These are phyloP conservation scores for Ectropis crepuscularia DNA, from an alignment of 2,888 invertebrate genomes.

Conservation along the genomic window DNA sequence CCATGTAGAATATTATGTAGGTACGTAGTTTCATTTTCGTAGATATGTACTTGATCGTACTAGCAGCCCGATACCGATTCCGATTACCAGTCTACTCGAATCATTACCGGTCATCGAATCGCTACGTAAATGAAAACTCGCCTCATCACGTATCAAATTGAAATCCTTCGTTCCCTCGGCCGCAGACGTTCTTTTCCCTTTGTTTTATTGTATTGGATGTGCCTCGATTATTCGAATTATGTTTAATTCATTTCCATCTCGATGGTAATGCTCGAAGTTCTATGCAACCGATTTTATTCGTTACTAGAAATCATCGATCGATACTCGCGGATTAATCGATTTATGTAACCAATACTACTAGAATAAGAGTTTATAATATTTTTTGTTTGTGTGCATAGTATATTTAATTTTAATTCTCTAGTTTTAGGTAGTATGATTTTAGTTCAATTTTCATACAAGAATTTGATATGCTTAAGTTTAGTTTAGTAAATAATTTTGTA, in stretches of 20 bases:
- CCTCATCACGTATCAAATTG: constrained; percentile 85
- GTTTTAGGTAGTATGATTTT: too few species aligned
- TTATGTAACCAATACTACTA: too few species aligned
- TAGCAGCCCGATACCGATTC: constrained; percentile 27
- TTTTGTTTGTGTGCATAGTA: too few species aligned
- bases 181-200: constrained; percentile 76
- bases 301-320: constrained; percentile 50
- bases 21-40: background rate
- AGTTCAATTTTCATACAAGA: too few species aligned
- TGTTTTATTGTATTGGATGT: constrained; percentile 79
- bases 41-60: background rate
- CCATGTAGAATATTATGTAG: too few species aligned
- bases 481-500: too few species aligned
- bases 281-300: constrained; percentile 52
- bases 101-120: constrained; percentile 64
- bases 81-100: constrained; percentile 49
- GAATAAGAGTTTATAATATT: too few species aligned
- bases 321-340: background rate
- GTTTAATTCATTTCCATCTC: constrained; percentile 83
- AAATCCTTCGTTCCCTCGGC: constrained; percentile 80
- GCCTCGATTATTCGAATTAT: constrained; percentile 83
- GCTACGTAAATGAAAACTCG: constrained; percentile 78
- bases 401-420: too few species aligned
- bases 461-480: too few species aligned
- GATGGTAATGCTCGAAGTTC: constrained; percentile 65